Evolutionary conservation across 1,140 invertebrate species (phyloP), one percentile per base, ranked within the genome.

Genomic region (Plectus sambesii): DNA sequence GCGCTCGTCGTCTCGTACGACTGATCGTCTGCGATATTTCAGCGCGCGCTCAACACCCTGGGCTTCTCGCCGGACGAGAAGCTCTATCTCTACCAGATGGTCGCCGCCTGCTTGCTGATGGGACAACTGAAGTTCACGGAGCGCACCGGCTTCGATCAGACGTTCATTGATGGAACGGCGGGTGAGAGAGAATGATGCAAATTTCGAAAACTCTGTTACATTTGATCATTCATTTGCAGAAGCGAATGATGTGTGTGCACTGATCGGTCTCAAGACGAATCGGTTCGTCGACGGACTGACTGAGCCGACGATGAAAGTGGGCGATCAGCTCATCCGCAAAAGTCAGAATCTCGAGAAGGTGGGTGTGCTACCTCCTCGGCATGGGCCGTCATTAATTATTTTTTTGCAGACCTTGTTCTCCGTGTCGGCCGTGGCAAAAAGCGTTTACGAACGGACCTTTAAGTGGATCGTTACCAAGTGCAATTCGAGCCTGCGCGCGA

Each of bases 81-180:
- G 77, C 77, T 84, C 64, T 78, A 90, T 71, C 83, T 97, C 64
- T 94, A 93, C 81, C 90, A 85, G 74, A 86, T 93, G 73, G 89
- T 87, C 55, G 86, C 86, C 63, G 76, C 85, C 70, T 88, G 96
- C 72, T 88, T 97, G 83, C 87, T 94, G 74, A 92, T 96, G 51
- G 75, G 74, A 51, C 66, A 71, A 53, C 60, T 96, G 82, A 94
- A 94, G 75, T 98, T 97, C 84, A 96, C 96, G 73, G 92, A 97
- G 77, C 86, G 90, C 75, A 88, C 87, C 81, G 86, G 90, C 70
- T 88, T 94, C 75, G 92, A 98, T 77, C 89, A 96, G 77, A 92
- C 90, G 74, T 92, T 94, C 77, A 82, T 89, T 65, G 92, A 97
- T 72, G 88, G 89, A 66, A 88, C 82, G 54, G 84, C 69, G 46